Base-by-base conservation (phyloP, 1,140 invertebrate genomes). In the Potamilus streckersoni region DNA sequence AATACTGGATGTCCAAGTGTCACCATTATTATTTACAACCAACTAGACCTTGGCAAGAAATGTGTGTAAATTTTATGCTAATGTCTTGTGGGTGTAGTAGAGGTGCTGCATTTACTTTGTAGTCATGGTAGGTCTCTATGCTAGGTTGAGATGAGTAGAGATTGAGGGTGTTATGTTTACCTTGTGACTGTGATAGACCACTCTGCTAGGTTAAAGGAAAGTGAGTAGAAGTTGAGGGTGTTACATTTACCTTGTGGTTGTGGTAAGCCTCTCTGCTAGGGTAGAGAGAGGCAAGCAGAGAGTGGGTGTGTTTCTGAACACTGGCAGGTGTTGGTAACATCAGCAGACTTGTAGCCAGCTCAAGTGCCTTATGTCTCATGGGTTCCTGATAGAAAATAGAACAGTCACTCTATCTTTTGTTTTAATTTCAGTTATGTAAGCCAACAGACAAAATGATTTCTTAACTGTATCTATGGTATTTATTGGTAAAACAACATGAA, bases 201-300 rank as follows among this genome's bases (percentile, higher is more conserved):
- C 59, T 58, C 19, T 68, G 23, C 58, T 69, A 13, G 72, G 58
- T 20, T 49, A 60, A 17, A n/a, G 38, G 11, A 11, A 49, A 11
- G 38, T 11, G 38, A 99, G 88, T 71, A 98, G 91, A 49, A 94
- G 94, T 80, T 91, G 91, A 57, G 90, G 88, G 38, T 49, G 38
- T 49, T 38, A 23, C 13, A 66, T 73, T 71, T 60, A 88, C 90
- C 91, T 96, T 97, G 85, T 96, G 96, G 79, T 93, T 93, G 87
- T 97, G 95, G 89, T 97, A 98, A 0, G 92, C 86, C 49, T 92
- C 88, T 57, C 93, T 93, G 17, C 93, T 94, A 15, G 91, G 88
- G 84, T 97, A 94, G 12, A 98, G 89, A 0, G 96, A 93, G 6
- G 95, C 93, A 74, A 99, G 88, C 71, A 98, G 91, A 49, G 94